Base-by-base conservation (phyloP, 1,140 invertebrate genomes). In the Drosophila ficusphila region DNA sequence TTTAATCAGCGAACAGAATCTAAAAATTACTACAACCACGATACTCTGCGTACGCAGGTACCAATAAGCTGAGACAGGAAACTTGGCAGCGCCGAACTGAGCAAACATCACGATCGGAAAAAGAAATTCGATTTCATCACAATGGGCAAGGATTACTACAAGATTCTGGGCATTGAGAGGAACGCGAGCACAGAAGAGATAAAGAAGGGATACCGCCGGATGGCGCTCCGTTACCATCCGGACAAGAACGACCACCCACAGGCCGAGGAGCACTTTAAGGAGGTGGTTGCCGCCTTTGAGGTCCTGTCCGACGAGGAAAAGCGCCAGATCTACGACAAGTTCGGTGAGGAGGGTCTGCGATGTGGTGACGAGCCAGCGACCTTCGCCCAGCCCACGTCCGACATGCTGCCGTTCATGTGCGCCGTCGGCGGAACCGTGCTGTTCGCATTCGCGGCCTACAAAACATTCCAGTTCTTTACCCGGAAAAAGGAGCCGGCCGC, bases 201-300 rank as follows among this genome's bases (percentile, higher is more conserved):
- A 1, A 79, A 51, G 31, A 79, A 67, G 41, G 79, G 64, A 1
- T 83, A 86, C 46, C 70, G 65, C 4, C 76, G 56, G 34, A 85
- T 86, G 79, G 79, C 79, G 3, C 60, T 83, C 1, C 70, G 56
- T 11, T 83, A 83, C 19, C 79, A 83, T 57, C 79, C 79, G 2
- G 79, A 83, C 31, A 83, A 83, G 33, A 83, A 83, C 11, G 76
- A 86, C 18, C 76, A 86, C 34, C 79, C 79, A 1, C 51, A 83
- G 25, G 79, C 79, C 9, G 81, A 62, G 21, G 71, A 67, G 31
- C 52, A 62, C 6, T 83, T 83, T 29, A 67, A 79, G 27, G 51
- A 83, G 19, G 31, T 83, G n/a, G 81, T 38, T 1, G 76, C 56
- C 31, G 79, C 79, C 5, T 83, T 79, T 12, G 81, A 83, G 23